Percentiles rank a stretch among this genome's conserved stretches.
phyloP scores from a whole-genome alignment of 2,888 invertebrate genomes.

The Trachelus troglodyta region DNA sequence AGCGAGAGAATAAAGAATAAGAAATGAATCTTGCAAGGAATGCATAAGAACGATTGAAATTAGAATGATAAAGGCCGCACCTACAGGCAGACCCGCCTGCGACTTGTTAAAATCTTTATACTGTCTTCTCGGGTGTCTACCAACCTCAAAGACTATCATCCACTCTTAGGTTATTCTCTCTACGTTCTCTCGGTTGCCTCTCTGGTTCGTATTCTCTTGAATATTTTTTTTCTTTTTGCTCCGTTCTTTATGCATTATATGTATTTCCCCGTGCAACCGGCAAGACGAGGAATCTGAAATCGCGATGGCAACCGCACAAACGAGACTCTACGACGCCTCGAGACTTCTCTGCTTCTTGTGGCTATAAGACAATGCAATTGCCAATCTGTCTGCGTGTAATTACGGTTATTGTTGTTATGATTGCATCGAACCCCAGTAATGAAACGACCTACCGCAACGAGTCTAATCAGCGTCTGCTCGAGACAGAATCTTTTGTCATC shows the following conservation, averaged over 20 bases:
- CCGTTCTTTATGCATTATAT: not conserved
- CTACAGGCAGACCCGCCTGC: conserved; percentile 23
- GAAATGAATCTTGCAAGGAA: conserved; percentile 1
- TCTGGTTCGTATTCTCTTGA: not conserved
- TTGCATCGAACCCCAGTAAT: conserved; percentile 32
- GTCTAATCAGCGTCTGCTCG: not conserved
- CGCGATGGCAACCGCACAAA: not conserved
- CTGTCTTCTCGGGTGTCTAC: not conserved
- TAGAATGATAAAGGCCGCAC: conserved; percentile 43
- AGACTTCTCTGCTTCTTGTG: not conserved
- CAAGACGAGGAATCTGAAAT: not conserved
- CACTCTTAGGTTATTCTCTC: not conserved
- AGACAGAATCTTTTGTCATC: not conserved
- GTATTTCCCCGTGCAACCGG: not conserved
- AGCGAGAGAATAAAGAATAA: not conserved
- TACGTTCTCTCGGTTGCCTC: not conserved
- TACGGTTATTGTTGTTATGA: conserved; percentile 40
- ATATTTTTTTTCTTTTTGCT: not conserved
- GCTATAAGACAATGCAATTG: conserved; percentile 28
- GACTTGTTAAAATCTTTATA: conserved; percentile 18
- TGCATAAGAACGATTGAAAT: conserved; percentile 33
- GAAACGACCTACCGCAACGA: conserved; percentile 33
- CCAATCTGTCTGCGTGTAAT: conserved; percentile 33
- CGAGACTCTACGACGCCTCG: not conserved
- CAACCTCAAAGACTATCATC: not conserved